Evolutionary conservation across 2,797 vertebrate species (phyloP), one percentile per base, ranked within the genome.

Genomic region (Hemibagrus guttatus): DNA sequence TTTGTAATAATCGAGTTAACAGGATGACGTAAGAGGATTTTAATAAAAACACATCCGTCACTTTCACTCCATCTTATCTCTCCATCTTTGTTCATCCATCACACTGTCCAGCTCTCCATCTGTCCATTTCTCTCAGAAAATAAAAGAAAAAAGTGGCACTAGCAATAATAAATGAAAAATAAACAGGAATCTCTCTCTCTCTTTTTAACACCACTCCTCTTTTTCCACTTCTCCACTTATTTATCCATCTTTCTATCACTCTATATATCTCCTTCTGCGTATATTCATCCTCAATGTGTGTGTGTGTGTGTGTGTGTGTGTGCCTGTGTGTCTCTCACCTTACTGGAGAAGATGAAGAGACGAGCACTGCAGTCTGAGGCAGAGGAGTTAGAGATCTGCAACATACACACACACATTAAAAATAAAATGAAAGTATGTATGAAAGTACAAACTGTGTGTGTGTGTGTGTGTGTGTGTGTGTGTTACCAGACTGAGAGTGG

Each of bases 311-410:
- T 71, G 69, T 46, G 71, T 54, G 72, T 75, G 74, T 76, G 46
- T 56, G 49, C 35, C 52, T 78, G 16, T 28, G 2, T 72, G 35
- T 42, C 9, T 42, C 94, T 35, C 91, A 99, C 98, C 97, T 98
- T 96, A 93, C 95, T 96, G 92, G 97, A 97, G 93, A 99, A 93
- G 94, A 96, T 92, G 93, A 99, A 97, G 90, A 98, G 95, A 90
- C 96, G 96, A 92, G 97, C 95, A 88, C 95, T 96, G 92, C 98
- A 99, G 76, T 97, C 96, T 46, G 96, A 96, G 87, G 95, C 93
- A 85, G 97, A 96, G 89, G 94, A 95, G 95, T 97, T 98, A 1
- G 87, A 86, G 91, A 95, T 92, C 97, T 99, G 94, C 89, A 82
- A 76, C 92, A 92, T 59, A 87, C 79, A 87, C 52, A 86, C 69